Evolutionary conservation across 2,888 invertebrate species (phyloP), one percentile per base, ranked within the genome.

Genomic region (Ferdinandea cuprea): DNA sequence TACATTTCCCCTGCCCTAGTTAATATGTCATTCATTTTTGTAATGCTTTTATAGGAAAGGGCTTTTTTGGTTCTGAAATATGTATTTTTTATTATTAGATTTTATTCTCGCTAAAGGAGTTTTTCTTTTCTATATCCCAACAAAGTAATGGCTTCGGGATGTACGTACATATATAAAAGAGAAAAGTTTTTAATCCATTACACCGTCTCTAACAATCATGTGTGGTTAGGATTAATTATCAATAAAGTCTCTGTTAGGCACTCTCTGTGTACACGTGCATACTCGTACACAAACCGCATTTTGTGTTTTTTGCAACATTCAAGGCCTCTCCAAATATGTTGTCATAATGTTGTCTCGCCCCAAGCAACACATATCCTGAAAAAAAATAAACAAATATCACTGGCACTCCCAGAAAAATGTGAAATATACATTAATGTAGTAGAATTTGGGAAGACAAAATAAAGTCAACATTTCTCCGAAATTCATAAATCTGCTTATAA

Each of bases 401-500:
- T 15, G 7, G 7, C 15, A 15, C 6, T 40, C 13, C n/a, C 15
- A 37, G 6, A 37, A 13, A 6, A 6, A 37, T 37, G n/a, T 8
- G 30, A 9, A 30, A 3, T n/a, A 28, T 32, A 35, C 9, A 44
- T 28, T n/a, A 44, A 48, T 17, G 42, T 58, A 17, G 40, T 40
- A 48, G 13, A 46, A 17, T 30, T 40, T 28, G 15, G 5, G 6
- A n/a, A 59, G 6, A 13, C 1, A 42, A 46, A 54, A 30, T 15
- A 21, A 50, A 30, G 15, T 7, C 40, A 40, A 7, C 15, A 6
- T 13, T 40, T 69, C 8, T n/a, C 5, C 46, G 52, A 44, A 61
- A 71, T 71, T 71, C 71, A 77, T 77, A 71, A 77, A 77, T 77
- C 77, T 63, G 25, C n/a, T 37, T 48, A 28, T 54, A 35, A 21